Base-by-base conservation (phyloP, 2,888 invertebrate genomes). In the Carpatolechia fugitivella region DNA sequence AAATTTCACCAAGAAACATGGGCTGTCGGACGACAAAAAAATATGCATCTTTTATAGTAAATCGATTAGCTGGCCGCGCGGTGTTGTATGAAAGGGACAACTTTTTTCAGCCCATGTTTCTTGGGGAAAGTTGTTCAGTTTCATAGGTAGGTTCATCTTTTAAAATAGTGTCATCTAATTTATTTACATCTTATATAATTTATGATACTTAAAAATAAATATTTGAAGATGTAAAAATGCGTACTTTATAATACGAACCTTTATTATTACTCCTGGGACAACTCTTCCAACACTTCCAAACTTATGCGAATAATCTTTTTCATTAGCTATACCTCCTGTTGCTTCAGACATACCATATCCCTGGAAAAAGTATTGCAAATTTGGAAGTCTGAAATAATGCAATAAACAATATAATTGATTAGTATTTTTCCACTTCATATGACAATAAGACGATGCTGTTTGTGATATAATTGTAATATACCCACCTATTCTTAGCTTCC, bases 331-430 rank as follows among this genome's bases (percentile, higher is more conserved):
- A 1, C 60, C 68, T 56, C 85, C 85, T 7, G 77, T 60, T 0
- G 75, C 56, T 66, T 85, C 85, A 16, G 85, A 83, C 79, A 84
- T 78, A n/a, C 85, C 85, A 41, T 82, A 85, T 0, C 79, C 81
- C 78, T 85, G 82, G 41, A 81, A 55, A 4, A 82, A 60, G 30
- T 70, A 58, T 48, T 60, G 66, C 31, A 84, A 57, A 10, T 75
- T 70, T 1, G 74, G 72, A 55, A 80, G 79, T 56, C 85, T 85
- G 55, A 44, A 47, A 14, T 14, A 13, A 33, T 1, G 16, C 8
- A n/a, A 16, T 24, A 24, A 14, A 24, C 44, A 24, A 20, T 24
- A 24, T 20, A 44, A 44, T 8, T 20, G 16, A 1, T 4, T 24
- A 11, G 20, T n/a, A n/a, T n/a, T n/a, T n/a, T n/a, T n/a, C n/a